Percentiles rank a stretch among this genome's conserved stretches.
These are phyloP conservation scores for Diloba caeruleocephala DNA, from an alignment of 2,888 invertebrate genomes.

Conservation along the genomic window DNA sequence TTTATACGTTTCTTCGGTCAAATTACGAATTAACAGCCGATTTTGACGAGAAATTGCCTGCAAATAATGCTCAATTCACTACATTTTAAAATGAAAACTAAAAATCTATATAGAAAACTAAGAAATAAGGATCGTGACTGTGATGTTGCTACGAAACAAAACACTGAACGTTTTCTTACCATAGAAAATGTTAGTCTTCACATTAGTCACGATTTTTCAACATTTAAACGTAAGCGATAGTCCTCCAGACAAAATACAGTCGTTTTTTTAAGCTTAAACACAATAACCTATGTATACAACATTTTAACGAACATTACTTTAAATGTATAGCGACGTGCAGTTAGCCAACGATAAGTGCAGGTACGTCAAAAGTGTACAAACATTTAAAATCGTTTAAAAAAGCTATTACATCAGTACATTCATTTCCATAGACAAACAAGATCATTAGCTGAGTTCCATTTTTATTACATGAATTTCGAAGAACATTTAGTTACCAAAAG, in stretches of 20 bases:
- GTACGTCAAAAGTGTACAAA: neutral
- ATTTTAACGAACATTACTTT: too few relatives aligned
- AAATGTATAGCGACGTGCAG: too few relatives aligned
- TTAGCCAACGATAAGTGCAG: too few relatives aligned
- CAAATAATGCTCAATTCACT: constrained; percentile 25
- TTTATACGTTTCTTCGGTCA: constrained; percentile 26
- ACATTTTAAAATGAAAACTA: constrained; percentile 12
- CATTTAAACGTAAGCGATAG: constrained; percentile 17
- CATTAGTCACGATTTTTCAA: constrained; percentile 15
- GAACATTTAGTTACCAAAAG: constrained; percentile 14
- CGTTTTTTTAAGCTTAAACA: constrained; percentile 14
- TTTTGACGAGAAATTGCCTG: constrained; percentile 41
- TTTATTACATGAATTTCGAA: constrained; percentile 32
- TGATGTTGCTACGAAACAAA: neutral
- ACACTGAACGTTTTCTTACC: too few relatives aligned
- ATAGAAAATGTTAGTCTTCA: too few relatives aligned
- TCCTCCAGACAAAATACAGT: constrained; percentile 35
- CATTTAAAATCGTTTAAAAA: constrained; percentile 14
- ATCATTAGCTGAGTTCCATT: constrained; percentile 4
- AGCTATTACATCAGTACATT: constrained; percentile 13
- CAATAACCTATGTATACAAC: constrained; percentile 7
- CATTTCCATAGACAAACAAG: constrained; percentile 12
- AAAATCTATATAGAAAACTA: constrained; percentile 14
- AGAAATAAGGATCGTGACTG: constrained; percentile 14
- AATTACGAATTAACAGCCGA: constrained; percentile 43